A percentile compares a stretch with the other conserved stretches of the same genome.
Conservation (phyloP, 2,113 vertebrate genomes). For the Cynoglossus semilaevis region DNA sequence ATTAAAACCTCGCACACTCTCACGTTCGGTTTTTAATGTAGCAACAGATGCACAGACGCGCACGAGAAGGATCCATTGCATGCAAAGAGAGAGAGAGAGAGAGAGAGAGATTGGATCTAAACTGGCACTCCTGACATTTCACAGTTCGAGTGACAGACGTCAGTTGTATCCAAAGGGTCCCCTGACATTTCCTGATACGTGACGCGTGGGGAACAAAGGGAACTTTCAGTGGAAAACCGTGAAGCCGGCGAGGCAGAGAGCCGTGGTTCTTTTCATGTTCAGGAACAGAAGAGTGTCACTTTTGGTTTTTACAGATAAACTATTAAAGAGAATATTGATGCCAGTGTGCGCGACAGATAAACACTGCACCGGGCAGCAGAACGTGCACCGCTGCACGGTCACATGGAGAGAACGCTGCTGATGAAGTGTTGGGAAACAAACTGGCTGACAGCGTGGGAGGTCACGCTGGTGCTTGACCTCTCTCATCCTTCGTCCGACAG, state of each 20-base stretch:
- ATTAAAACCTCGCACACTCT: background rate
- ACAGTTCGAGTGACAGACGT: conserved; percentile 28
- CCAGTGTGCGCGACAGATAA: background rate
- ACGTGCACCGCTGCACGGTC: conserved; percentile 10
- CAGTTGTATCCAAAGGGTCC: conserved; percentile 15
- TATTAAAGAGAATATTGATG: background rate
- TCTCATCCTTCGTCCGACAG: conserved; percentile 41
- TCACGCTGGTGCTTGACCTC: conserved; percentile 28
- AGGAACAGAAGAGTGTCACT: background rate
- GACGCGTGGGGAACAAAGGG: conserved; percentile 5
- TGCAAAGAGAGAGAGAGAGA: background rate
- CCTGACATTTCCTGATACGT: conserved; percentile 12
- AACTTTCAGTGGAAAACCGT: background rate
- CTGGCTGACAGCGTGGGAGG: conserved; percentile 40
- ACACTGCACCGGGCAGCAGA: conserved; percentile 10
- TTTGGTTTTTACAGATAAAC: background rate
- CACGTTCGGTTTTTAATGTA: conserved; percentile 7
- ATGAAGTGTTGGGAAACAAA: conserved; percentile 49
- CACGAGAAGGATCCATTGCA: background rate
- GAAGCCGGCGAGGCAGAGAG: background rate
- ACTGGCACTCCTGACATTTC: conserved; percentile 31
- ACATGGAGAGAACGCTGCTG: conserved; percentile 30
- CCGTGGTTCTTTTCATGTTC: background rate
- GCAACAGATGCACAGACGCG: conserved; percentile 2
- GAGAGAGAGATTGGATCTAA: background rate